Conservation (phyloP, 2,888 invertebrate genomes). For the Anodontia alba region DNA sequence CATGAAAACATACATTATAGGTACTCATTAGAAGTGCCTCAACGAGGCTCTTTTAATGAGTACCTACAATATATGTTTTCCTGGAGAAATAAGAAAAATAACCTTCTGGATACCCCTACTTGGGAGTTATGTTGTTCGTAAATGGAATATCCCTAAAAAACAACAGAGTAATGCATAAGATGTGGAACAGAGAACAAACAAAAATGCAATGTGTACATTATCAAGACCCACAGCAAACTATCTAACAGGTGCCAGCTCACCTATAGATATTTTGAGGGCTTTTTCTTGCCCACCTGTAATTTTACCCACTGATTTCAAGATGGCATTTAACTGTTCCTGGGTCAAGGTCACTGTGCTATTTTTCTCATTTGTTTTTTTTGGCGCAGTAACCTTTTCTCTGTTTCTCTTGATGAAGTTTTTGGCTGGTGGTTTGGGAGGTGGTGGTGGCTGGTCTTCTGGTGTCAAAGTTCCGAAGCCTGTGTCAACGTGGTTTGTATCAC, state of each 20-base stretch:
- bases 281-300: constrained; percentile 71
- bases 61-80: no score
- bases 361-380: constrained; percentile 39
- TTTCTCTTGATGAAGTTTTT: constrained; percentile 75
- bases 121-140: no score
- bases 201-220: constrained; percentile 1
- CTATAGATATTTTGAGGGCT: constrained; percentile 75
- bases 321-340: constrained; percentile 79
- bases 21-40: no score
- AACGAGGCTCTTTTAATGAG: no score
- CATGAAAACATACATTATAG: no score
- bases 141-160: no score
- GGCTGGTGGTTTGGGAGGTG: constrained; percentile 69
- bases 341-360: constrained; percentile 77
- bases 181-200: no score
- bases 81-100: no score
- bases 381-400: constrained; percentile 52
- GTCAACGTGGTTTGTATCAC: constrained; percentile 46
- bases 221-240: constrained; percentile 3
- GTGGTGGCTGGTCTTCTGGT: constrained; percentile 64
- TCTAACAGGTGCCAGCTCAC: constrained; percentile 53
- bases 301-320: constrained; percentile 78
- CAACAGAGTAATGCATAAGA: no score
- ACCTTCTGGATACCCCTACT: no score
- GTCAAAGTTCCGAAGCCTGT: constrained; percentile 52